Evolutionary conservation across 2,113 vertebrate species (phyloP), one percentile per base, ranked within the genome.

Genomic region (Anarrhichthys ocellatus): DNA sequence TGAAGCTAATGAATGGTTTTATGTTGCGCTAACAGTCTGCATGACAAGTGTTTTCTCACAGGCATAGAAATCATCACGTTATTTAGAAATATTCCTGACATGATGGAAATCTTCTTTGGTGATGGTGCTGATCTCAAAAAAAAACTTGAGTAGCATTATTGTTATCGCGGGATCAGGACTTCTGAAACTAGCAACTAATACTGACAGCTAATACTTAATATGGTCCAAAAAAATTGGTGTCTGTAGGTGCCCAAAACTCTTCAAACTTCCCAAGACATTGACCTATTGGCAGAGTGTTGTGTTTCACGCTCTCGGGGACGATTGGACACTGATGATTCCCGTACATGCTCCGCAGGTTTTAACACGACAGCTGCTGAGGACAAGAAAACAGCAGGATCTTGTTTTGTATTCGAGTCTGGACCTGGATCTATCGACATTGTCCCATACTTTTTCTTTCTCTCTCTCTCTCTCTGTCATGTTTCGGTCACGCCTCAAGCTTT

Each of bases 331-430:
- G 24, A 65, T 82, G 69, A 85, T 77, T 66, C 58, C 66, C 29
- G 24, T 27, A 65, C 69, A 69, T 42, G 73, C 78, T 88, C 83
- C 73, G 76, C 40, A 46, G 63, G 44, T 73, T 81, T 52, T 40
- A 54, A 86, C 81, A 73, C 71, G 88, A 87, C 88, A 87, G 66
- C 29, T 44, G 36, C 83, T 22, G 29, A 68, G 62, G n/a, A 69
- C 82, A 38, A 50, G n/a, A 78, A 82, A 79, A 70, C 29, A 29
- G 17, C 76, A 29, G 67, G 24, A 70, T 70, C 38, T 69, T 52
- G 7, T n/a, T 9, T 8, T 85, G 71, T 69, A 71, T 72, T 66
- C 0, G 0, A 40, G 61, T 78, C 67, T 56, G 40, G 77, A 63
- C 77, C 69, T 68, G 44, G 17, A 81, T 81, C 62, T 63, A 61